phyloP scores from a whole-genome alignment of 2,797 vertebrate species.

The Anniella stebbinsi region DNA sequence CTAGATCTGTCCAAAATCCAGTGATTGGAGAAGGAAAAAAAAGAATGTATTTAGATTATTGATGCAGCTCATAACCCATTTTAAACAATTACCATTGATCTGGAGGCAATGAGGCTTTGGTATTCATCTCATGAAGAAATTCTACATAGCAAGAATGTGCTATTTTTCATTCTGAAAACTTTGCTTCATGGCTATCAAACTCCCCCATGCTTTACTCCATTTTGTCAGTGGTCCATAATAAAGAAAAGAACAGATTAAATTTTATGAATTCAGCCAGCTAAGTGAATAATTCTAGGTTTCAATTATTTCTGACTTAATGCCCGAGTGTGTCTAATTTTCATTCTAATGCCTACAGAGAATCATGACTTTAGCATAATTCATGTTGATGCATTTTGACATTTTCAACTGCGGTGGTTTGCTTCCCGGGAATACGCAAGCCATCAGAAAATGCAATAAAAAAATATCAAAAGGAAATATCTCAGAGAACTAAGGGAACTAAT shows the following conservation, averaged over 20 bases:
- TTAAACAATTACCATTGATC: slow-evolving; percentile 31
- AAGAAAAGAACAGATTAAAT: slow-evolving; percentile 25
- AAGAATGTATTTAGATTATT: slow-evolving; percentile 10
- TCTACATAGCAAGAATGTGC: neutral
- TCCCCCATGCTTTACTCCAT: neutral
- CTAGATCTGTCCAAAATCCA: neutral
- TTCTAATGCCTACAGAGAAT: slow-evolving; percentile 47
- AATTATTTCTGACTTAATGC: slow-evolving; percentile 40
- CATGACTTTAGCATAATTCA: slow-evolving; percentile 14
- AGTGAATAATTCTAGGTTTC: slow-evolving; percentile 45
- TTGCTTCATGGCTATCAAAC: slow-evolving; percentile 24
- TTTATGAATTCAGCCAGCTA: slow-evolving; percentile 54
- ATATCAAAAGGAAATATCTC: slow-evolving; percentile 45
- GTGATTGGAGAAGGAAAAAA: neutral
- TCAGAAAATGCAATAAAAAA: slow-evolving; percentile 45
- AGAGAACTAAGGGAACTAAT: slow-evolving; percentile 26
- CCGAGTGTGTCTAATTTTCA: slow-evolving; percentile 48
- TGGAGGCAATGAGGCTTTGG: slow-evolving; percentile 17
- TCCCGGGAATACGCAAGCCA: slow-evolving; percentile 25
- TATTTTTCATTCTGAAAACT: slow-evolving; percentile 23
- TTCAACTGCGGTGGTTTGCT: slow-evolving; percentile 30
- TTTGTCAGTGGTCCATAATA: slow-evolving; percentile 4
- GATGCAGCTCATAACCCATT: slow-evolving; percentile 25
- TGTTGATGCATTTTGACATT: slow-evolving; percentile 40
- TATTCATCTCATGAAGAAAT: slow-evolving; percentile 10